phyloP scores from a whole-genome alignment of 2,113 vertebrate species.

The Colossoma macropomum region DNA sequence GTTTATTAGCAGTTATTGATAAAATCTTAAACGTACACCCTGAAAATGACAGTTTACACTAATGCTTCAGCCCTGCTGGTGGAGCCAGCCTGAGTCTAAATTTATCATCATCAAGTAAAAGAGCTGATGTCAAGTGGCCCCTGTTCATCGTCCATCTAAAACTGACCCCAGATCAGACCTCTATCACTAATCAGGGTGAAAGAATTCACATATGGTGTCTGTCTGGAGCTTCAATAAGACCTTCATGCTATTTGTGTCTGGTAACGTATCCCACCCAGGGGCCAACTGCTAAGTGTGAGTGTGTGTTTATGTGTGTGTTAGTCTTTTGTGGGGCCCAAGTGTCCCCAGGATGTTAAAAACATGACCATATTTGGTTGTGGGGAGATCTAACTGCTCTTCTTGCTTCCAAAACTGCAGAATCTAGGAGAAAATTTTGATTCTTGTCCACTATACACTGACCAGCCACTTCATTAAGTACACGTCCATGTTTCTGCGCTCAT shows the following conservation, averaged over 20 bases:
- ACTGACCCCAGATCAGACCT: not conserved
- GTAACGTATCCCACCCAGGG: not conserved
- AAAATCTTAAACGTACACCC: not conserved
- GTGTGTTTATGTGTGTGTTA: not conserved
- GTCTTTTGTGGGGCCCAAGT: not conserved
- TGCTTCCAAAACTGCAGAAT: too few relatives aligned
- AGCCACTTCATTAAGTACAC: too few relatives aligned
- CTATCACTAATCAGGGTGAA: not conserved
- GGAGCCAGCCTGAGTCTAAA: not conserved
- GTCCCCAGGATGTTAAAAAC: too few relatives aligned
- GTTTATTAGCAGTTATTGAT: too few relatives aligned
- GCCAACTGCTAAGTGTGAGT: not conserved
- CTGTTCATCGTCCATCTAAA: not conserved
- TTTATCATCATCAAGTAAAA: not conserved
- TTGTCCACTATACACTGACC: too few relatives aligned
- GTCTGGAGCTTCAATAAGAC: not conserved
- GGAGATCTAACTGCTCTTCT: too few relatives aligned
- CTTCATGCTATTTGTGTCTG: not conserved
- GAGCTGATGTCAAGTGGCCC: not conserved
- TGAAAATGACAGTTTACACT: not conserved
- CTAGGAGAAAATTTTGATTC: too few relatives aligned
- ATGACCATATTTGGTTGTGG: too few relatives aligned
- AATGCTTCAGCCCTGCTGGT: not conserved
- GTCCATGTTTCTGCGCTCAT: too few relatives aligned
- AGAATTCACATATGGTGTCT: not conserved